These are phyloP conservation scores for Polietes domitor DNA, from an alignment of 2,888 invertebrate species.

Conservation along the genomic window DNA sequence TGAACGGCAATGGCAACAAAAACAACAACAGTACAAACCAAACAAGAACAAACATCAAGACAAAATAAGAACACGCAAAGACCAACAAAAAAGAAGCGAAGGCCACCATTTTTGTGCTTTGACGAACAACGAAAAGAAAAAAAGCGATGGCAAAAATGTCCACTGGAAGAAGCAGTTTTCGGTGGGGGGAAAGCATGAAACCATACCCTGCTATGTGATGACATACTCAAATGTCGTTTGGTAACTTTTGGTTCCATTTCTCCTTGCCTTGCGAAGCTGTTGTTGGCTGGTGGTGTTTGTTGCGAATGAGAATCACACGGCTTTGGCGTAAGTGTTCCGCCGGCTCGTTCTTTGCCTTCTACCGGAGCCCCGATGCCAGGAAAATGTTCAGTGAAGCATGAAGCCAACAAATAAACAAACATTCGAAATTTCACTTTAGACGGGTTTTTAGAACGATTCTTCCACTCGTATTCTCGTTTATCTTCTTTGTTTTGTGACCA, in stretches of 20 bases:
- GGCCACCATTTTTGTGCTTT: constrained; percentile 69
- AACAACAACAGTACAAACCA: constrained; percentile 39
- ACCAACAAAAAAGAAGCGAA: constrained; percentile 57
- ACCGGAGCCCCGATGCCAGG: constrained; percentile 46
- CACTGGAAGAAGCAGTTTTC: constrained; percentile 28
- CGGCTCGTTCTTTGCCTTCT: constrained; percentile 37
- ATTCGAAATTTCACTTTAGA: constrained; percentile 57
- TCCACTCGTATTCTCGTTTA: not conserved
- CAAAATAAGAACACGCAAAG: constrained; percentile 42
- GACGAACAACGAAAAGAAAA: not conserved
- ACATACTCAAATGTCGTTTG: constrained; percentile 64
- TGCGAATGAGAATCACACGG: not conserved
- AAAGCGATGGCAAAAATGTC: constrained; percentile 41
- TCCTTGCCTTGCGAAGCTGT: constrained; percentile 11
- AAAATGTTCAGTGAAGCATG: constrained; percentile 59
- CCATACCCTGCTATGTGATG: constrained; percentile 46
- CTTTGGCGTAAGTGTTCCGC: constrained; percentile 47
- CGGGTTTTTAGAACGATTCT: constrained; percentile 48
- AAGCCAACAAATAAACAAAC: constrained; percentile 66
- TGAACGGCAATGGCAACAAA: constrained; percentile 31
- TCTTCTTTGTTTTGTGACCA: constrained; percentile 29
- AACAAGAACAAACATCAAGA: constrained; percentile 39
- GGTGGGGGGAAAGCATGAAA: not conserved
- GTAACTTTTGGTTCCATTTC: constrained; percentile 34
- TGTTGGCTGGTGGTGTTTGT: constrained; percentile 33